phyloP scores from a whole-genome alignment of 2,113 vertebrate genomes.

The Panthera tigris region DNA sequence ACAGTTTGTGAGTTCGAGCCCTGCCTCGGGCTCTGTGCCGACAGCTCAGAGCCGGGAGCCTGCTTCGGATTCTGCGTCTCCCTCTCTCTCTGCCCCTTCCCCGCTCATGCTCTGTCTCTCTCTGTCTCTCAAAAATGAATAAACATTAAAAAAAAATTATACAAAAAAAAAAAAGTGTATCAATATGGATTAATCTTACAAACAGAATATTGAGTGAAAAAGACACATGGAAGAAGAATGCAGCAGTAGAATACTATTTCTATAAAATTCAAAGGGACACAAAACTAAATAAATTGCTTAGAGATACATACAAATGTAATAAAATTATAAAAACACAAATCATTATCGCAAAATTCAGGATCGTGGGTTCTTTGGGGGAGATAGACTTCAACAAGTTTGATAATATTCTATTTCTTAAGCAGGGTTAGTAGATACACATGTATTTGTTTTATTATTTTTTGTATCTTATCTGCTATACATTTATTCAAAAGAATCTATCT shows the following conservation, averaged over 20 bases:
- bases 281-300: neutral
- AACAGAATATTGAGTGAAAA: neutral
- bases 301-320: neutral
- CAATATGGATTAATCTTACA: neutral
- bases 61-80: too few relatives aligned
- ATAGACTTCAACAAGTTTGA: neutral
- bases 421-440: neutral
- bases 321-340: neutral
- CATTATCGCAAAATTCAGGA: neutral
- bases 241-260: neutral
- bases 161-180: neutral
- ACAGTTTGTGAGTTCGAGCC: too few relatives aligned
- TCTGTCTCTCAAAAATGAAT: too few relatives aligned
- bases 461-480: neutral
- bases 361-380: neutral
- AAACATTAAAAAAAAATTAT: too few relatives aligned
- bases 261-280: neutral
- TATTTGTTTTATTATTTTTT: neutral
- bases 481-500: neutral
- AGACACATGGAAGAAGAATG: neutral
- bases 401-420: neutral
- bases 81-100: too few relatives aligned
- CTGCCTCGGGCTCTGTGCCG: rapidly evolving
- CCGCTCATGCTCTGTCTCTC: too few relatives aligned
- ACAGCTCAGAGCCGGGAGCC: too few relatives aligned